Evolutionary conservation across 2,113 vertebrate genomes (phyloP), one percentile per base, ranked within the genome.

Genomic region (Noctilio leporinus): DNA sequence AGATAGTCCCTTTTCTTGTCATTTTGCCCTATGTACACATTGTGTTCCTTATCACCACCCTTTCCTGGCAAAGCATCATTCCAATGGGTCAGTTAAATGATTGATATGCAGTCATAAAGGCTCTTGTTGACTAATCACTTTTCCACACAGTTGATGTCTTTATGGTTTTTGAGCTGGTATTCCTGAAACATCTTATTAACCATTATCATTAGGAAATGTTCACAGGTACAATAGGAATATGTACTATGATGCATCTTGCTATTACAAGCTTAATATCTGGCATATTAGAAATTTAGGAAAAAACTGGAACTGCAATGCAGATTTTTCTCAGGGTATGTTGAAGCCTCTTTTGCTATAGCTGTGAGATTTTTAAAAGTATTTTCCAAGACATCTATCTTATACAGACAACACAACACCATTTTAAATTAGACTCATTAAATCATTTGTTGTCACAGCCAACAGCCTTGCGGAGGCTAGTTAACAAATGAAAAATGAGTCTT

Each of bases 361-460:
- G 69, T 67, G 33, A 95, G 93, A 94, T 86, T 96, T 97, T 93
- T 65, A 75, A 89, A 95, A 97, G 95, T 88, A 93, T 97, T 96
- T 97, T 95, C 84, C 67, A 93, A 89, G 93, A 96, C 93, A 97
- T 97, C 88, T 95, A 97, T 97, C 97, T 97, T 96, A 75, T 24
- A 73, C 85, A 97, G 96, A 97, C 96, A 97, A 96, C 93, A 97
- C 96, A 97, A 96, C 93, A 97, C 96, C 89, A 95, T 96, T 97
- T 96, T 97, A 97, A 97, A 97, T 95, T 97, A 95, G 96, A 93
- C 95, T 97, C 97, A 96, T 98, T 97, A 97, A 97, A 98, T 97
- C 96, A 97, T 97, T 95, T 70, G 93, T 96, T 97, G 97, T 96
- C 97, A 97, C 83, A 95, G 93, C 93, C 92, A 96, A 94, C 93